phyloP scores from a whole-genome alignment of 2,797 vertebrate genomes.

The Molossus alvarezi region DNA sequence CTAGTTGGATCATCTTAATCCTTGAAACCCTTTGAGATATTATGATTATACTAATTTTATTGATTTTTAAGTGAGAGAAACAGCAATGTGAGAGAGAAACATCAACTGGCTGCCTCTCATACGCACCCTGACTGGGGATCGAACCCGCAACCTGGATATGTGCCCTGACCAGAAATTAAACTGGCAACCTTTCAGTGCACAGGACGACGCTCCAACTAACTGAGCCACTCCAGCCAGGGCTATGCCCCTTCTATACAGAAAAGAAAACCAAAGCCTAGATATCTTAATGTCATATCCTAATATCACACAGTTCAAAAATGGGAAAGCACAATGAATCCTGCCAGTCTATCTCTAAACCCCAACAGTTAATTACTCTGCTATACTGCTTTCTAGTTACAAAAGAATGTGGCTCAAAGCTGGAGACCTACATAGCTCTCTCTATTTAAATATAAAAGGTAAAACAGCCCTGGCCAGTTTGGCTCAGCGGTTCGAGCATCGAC shows the following conservation, averaged over 20 bases:
- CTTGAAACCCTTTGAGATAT: neutral
- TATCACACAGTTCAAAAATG: neutral
- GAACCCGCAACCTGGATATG: neutral
- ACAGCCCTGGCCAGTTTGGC: no score
- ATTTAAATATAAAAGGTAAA: neutral
- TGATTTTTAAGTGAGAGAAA: neutral
- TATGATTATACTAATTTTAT: neutral
- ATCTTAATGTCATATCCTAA: neutral
- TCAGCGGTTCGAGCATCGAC: no score
- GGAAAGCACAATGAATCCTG: neutral
- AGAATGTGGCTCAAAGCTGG: neutral
- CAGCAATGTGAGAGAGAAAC: neutral
- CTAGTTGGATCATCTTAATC: no score
- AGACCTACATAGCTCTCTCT: neutral
- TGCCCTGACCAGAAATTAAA: neutral
- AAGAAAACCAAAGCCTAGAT: conserved; percentile 16
- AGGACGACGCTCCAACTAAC: neutral
- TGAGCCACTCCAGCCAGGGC: neutral
- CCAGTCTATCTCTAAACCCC: neutral
- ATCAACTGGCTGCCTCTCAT: neutral
- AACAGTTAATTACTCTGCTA: neutral
- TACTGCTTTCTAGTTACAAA: neutral
- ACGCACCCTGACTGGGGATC: neutral
- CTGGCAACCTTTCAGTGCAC: neutral
- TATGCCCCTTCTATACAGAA: neutral